Percentiles rank a stretch among this genome's conserved stretches.
These are phyloP conservation scores for Platerodrilus igneus DNA, from an alignment of 2,888 invertebrate species.

Conservation along the genomic window DNA sequence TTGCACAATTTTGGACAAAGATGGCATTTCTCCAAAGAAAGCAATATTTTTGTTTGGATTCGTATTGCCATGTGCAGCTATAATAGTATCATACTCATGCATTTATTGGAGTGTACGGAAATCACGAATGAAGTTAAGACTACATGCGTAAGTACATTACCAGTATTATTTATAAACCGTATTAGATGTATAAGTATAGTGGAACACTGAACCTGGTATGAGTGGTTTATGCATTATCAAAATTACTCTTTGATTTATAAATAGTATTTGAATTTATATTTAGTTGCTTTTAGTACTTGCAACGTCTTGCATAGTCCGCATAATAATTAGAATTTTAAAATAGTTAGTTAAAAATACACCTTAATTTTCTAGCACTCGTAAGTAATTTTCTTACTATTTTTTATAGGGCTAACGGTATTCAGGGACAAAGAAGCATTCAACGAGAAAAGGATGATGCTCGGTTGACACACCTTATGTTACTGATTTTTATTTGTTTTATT, in stretches of 20 bases:
- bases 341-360: no score
- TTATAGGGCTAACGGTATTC: conserved; percentile 34
- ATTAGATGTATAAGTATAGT: no score
- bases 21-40: conserved; percentile 78
- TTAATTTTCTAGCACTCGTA: no score
- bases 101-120: conserved; percentile 76
- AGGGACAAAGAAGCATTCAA: conserved; percentile 32
- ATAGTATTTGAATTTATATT: no score
- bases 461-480: conserved; percentile 79
- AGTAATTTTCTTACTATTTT: conserved; percentile 1
- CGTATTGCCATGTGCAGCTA: conserved; percentile 77
- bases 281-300: no score
- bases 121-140: conserved; percentile 68
- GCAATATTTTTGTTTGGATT: conserved; percentile 79
- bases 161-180: no score
- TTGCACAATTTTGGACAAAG: conserved; percentile 78
- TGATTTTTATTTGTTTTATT: conserved; percentile 82
- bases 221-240: no score
- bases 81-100: conserved; percentile 79
- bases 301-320: no score
- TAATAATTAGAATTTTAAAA: no score
- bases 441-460: conserved; percentile 68
- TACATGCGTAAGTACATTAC: conserved; percentile 65
- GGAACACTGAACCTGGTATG: no score
- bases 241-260: no score